phyloP scores from a whole-genome alignment of 2,888 invertebrate species.

The Calameuta idolon region DNA sequence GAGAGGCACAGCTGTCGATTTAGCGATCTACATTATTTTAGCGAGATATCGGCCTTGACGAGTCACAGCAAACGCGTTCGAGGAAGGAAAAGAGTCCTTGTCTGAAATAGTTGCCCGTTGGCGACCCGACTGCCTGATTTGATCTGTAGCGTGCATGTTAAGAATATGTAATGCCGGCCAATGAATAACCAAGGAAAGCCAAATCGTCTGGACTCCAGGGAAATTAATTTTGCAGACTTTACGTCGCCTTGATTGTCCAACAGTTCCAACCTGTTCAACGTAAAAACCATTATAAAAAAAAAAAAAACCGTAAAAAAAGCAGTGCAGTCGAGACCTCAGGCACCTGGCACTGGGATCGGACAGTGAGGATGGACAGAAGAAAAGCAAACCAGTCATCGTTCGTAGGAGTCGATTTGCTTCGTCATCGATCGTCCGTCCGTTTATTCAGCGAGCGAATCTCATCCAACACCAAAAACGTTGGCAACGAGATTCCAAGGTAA shows the following conservation, averaged over 20 bases:
- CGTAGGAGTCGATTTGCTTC: background rate
- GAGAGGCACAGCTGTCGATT: background rate
- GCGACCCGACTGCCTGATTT: background rate
- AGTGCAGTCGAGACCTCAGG: background rate
- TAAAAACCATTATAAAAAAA: background rate
- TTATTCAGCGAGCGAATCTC: background rate
- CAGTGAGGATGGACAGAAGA: background rate
- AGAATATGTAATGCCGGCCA: slow-evolving; percentile 3
- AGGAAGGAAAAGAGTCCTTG: slow-evolving; percentile 21
- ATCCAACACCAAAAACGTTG: background rate
- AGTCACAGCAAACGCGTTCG: slow-evolving; percentile 1
- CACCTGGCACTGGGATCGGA: background rate
- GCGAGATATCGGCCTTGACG: slow-evolving; percentile 2
- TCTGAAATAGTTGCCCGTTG: slow-evolving; percentile 7
- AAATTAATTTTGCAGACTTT: background rate
- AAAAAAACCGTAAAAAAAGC: background rate
- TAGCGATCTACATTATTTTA: slow-evolving; percentile 5
- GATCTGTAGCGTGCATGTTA: background rate
- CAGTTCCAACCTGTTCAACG: background rate
- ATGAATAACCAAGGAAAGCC: background rate
- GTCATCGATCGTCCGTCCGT: background rate
- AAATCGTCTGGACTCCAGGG: background rate
- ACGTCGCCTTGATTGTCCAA: background rate
- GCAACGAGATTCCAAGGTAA: too few relatives aligned
- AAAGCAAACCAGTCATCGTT: background rate